Evolutionary conservation across 2,888 invertebrate species (phyloP), one percentile per base, ranked within the genome.

Genomic region (Heliconius charithonia): DNA sequence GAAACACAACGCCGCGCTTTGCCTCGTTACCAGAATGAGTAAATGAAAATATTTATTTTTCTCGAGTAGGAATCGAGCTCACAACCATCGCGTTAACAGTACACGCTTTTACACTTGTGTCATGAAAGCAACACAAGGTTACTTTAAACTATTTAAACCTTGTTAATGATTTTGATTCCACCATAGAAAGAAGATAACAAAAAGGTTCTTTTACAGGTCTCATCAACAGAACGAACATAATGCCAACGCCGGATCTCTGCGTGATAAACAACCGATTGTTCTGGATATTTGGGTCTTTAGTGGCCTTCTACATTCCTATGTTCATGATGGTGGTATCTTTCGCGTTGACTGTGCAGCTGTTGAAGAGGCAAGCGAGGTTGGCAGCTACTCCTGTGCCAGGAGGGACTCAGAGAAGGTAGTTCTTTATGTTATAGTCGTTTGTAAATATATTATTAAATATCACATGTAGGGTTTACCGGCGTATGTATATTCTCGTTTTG

Each of bases 301-400:
- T 98, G 78, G 98, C 99, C 59, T 99, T 99, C 94, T 98, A 99
- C 95, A 97, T 99, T 83, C 99, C 99, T 9, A 98, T 99, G 97
- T 95, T 98, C 83, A 98, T 98, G 85, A 99, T 99, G 99, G 97
- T 98, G 81, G 96, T 98, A 79, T 98, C 98, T 1, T 99, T 98
- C 89, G 97, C 97, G 0, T 95, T 98, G 80, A 99, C 99, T 1
- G 98, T 99, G 45, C 97, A 98, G 83, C 94, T 99, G 83, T 95
- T 99, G 84, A 96, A 97, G 85, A 96, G 97, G 82, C 97, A 97
- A 86, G 97, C 97, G 0, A 95, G 96, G 82, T 95, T 97, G 84
- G 97, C 97, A 0, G 97, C 93, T 4, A 92, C 93, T 0, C 94
- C 94, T 4, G 94, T 93, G 0, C 92, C 94, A 1, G 94, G 95